A percentile compares a stretch with the other conserved stretches of the same genome.
phyloP scores from a whole-genome alignment of 2,113 vertebrate species.

The Neopipo cinnamomea region DNA sequence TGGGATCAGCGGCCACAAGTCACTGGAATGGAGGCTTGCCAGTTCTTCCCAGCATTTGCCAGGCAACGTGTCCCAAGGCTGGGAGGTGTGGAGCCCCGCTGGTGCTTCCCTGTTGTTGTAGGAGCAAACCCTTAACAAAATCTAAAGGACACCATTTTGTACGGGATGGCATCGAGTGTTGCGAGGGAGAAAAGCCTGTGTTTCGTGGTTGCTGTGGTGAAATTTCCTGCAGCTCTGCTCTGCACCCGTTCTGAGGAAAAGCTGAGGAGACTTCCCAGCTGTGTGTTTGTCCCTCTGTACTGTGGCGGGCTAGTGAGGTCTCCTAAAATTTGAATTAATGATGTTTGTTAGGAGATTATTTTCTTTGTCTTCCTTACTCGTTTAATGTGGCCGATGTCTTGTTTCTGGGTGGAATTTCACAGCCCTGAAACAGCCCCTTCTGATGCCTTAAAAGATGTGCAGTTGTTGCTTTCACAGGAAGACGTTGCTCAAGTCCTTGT shows the following conservation, averaged over 20 bases:
- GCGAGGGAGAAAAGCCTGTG: background rate
- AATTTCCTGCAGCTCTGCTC: background rate
- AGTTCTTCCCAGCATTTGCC: background rate
- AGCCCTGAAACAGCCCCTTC: background rate
- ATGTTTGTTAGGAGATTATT: background rate
- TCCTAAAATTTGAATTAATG: background rate
- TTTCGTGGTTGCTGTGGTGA: background rate
- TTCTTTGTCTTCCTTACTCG: background rate
- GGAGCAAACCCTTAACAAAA: background rate
- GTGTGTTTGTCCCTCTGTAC: background rate
- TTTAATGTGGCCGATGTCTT: background rate
- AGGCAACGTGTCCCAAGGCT: fast-evolving
- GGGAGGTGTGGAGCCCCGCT: background rate
- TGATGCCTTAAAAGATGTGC: background rate
- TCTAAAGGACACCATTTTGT: background rate
- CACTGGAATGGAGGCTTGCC: fast-evolving
- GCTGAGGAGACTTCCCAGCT: background rate
- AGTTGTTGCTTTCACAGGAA: fast-evolving
- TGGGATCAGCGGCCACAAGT: background rate
- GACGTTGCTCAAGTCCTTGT: background rate
- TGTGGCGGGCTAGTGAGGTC: background rate
- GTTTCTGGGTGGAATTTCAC: background rate
- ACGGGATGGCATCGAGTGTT: background rate
- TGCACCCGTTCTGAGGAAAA: background rate
- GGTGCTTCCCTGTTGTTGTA: background rate